Base-by-base conservation (phyloP, 1,140 invertebrate genomes). In the Drosophila erecta region DNA sequence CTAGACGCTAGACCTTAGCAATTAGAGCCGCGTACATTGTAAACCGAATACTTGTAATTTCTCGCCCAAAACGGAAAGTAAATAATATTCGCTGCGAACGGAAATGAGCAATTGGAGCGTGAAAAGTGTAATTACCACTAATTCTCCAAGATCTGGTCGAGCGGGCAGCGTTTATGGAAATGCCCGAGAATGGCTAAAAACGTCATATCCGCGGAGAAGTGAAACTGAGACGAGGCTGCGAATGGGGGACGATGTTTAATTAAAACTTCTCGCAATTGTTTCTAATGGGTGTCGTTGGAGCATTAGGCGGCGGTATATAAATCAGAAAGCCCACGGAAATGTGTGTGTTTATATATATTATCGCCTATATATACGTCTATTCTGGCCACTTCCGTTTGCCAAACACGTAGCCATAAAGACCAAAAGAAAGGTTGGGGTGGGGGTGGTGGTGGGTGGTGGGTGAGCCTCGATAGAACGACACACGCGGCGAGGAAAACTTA, bases 221-320 rank as follows among this genome's bases (percentile, higher is more conserved):
- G 37, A 60, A 22, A 60, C 46, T 24, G 47, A 49, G 40, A 44
- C 22, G 61, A 15, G 24, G 69, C 72, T 64, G 69, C 72, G 58
- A 89, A 79, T 77, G 79, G 79, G 76, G 60, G 50, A 59, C 59
- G 79, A 67, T 77, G 84, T 90, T 87, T 87, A 87, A 87, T 87
- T 87, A 87, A 87, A 87, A 89, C 62, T 87, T 89, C 79, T 89
- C 57, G 84, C 84, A 89, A 87, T 87, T 89, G 83, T 87, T 87
- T 87, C 83, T 87, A 87, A 87, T 87, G 84, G 58, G 83, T 72
- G 83, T 87, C 84, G 84, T 87, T 87, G 79, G 81, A 58, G 72
- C 83, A 66, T 89, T 89, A 79, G 79, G 83, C 79, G 70, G 79
- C 67, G 83, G 79, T 65, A 62, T 89, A 74, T 87, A 87, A 89